Evolutionary conservation across 2,797 vertebrate genomes (phyloP), one percentile per base, ranked within the genome.

Genomic region (Telmatherina bonti): DNA sequence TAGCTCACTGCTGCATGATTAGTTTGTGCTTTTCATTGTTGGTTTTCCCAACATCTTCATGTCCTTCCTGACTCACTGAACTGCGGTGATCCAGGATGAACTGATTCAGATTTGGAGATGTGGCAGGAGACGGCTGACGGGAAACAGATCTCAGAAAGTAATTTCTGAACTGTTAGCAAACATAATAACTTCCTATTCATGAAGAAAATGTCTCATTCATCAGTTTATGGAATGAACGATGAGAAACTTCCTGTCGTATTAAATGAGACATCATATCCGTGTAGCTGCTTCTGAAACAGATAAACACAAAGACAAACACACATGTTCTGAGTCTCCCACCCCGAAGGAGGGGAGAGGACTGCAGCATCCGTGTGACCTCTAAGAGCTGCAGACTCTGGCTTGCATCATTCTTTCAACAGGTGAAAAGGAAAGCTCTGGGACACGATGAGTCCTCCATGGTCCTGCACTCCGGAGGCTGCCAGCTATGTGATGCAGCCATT

Each of bases 331-430:
- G 67, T 68, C 31, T 70, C 56, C 67, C 56, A 13, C 84, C 83
- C 85, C 51, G 29, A 66, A 72, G 83, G 67, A 59, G 8, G 57
- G 4, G 58, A 24, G 7, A 29, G 54, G 72, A 78, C 83, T 86
- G 82, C 83, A 88, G 70, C 80, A 91, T 76, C 38, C 57, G 58
- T 43, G 71, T 62, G 70, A 74, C 47, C 47, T 31, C 62, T 56
- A 31, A 62, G n/a, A 54, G 62, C 55, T 74, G 53, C 68, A 54
- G 62, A 33, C 75, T 57, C 30, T 2, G n/a, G 68, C 85, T 92
- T 91, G 90, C 92, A 92, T 92, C 91, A 92, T 84, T 82, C 82
- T 90, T 88, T 90, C 90, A 87, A 85, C 89, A 92, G 76, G 84
- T 86, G 20, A 67, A 43, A 51, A 20, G 30, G 72, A 68, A 71